Base-by-base conservation (phyloP, 2,888 invertebrate genomes). In the Phyto melanocephala region DNA sequence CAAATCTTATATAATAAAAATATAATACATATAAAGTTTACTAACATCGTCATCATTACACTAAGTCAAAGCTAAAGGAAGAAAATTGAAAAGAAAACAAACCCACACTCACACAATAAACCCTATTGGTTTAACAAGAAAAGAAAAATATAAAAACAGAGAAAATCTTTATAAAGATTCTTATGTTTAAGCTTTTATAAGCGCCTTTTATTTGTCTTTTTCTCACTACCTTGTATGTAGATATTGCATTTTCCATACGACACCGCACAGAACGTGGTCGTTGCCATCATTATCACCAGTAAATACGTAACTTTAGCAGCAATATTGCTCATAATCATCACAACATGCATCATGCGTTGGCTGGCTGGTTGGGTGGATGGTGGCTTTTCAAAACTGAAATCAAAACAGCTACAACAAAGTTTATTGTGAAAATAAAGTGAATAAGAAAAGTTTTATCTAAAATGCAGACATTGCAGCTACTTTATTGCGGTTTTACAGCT, bases 401-500 rank as follows among this genome's bases (percentile, higher is more conserved):
- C 45, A 35, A 35, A 24, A 22, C 28, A 35, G 28, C 6, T 6
- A 37, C n/a, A 50, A 58, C 24, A 58, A 28, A 58, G 35, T 58
- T 60, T 76, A 50, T 67, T 76, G 28, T 47, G 3, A 67, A 58
- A 58, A 67, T 28, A 54, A 33, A 4, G 22, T 33, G 8, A 28
- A 0, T n/a, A 60, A 28, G 20, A 47, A 63, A 68, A 63, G 52
- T 74, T 80, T 80, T 80, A 76, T 80, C 76, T 75, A 52, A 35
- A 65, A 50, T 58, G 42, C 70, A 76, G 58, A 71, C 70, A 65
- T 65, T 80, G 70, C 65, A 76, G 70, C 76, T 68, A 60, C 52
- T 63, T 58, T 75, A 70, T 58, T 76, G 80, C 37, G 80, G 80
- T 75, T 80, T 70, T 68, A 56, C 54, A 70, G 62, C 47, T 75